phyloP scores from a whole-genome alignment of 2,797 vertebrate species.

The Diplodus sargus region DNA sequence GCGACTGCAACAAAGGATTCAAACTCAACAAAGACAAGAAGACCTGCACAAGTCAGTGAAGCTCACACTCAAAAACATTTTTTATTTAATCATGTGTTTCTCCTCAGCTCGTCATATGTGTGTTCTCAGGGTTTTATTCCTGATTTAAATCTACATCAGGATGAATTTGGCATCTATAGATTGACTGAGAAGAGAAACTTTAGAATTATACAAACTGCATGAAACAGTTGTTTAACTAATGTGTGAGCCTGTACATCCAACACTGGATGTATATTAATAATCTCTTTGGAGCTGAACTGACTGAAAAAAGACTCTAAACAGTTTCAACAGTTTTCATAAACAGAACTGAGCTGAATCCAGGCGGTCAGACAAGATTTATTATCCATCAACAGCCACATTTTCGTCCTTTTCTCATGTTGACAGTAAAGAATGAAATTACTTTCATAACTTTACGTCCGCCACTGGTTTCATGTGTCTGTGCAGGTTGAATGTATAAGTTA shows the following conservation, averaged over 20 bases:
- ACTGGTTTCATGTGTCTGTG: constrained; percentile 38
- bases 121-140: background rate
- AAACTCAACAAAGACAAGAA: constrained; percentile 85
- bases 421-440: background rate
- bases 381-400: background rate
- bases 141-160: background rate
- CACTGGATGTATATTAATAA: background rate
- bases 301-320: background rate
- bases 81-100: background rate
- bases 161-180: background rate
- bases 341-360: no score
- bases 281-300: background rate
- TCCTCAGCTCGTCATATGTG: background rate
- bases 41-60: constrained; percentile 79
- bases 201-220: no score
- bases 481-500: background rate
- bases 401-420: background rate
- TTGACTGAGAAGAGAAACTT: background rate
- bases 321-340: background rate
- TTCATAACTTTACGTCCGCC: constrained; percentile 7
- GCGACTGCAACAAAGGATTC: constrained; percentile 87
- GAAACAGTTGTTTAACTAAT: background rate
- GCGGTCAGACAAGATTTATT: no score
- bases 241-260: no score
- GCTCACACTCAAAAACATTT: background rate